phyloP scores from a whole-genome alignment of 2,113 vertebrate species.

The Elephantulus edwardii region DNA sequence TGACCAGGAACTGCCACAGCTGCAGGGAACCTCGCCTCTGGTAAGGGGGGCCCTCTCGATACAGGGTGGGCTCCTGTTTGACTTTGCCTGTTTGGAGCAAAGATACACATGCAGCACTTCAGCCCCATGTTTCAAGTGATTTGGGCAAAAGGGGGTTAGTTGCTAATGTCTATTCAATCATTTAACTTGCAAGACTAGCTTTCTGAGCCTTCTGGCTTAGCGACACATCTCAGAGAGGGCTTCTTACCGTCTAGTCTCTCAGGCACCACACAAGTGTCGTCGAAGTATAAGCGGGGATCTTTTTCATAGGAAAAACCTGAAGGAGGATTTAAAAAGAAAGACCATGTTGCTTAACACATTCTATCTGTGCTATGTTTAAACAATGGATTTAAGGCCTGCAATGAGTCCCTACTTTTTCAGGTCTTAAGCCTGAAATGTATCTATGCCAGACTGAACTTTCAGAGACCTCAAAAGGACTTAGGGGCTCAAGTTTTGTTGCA shows the following conservation, averaged over 20 bases:
- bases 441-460: not conserved
- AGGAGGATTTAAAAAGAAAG: constrained; percentile 46
- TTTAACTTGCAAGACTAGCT: not conserved
- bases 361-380: not conserved
- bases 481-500: not conserved
- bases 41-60: constrained; percentile 94
- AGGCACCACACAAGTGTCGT: constrained; percentile 95
- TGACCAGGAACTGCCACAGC: constrained; percentile 98
- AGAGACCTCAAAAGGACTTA: not conserved
- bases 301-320: constrained; percentile 93
- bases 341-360: not conserved
- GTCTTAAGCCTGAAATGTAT: not conserved
- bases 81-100: constrained; percentile 87
- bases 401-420: not conserved
- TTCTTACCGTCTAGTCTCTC: constrained; percentile 94
- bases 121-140: not conserved
- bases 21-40: constrained; percentile 96
- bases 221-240: not conserved
- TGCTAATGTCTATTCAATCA: not conserved
- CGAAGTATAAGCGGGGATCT: constrained; percentile 93
- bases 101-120: not conserved
- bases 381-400: not conserved
- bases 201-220: not conserved
- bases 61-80: constrained; percentile 94
- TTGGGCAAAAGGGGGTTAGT: not conserved